Conservation (phyloP, 1,140 invertebrate species). For the Nasonia longicornis region DNA sequence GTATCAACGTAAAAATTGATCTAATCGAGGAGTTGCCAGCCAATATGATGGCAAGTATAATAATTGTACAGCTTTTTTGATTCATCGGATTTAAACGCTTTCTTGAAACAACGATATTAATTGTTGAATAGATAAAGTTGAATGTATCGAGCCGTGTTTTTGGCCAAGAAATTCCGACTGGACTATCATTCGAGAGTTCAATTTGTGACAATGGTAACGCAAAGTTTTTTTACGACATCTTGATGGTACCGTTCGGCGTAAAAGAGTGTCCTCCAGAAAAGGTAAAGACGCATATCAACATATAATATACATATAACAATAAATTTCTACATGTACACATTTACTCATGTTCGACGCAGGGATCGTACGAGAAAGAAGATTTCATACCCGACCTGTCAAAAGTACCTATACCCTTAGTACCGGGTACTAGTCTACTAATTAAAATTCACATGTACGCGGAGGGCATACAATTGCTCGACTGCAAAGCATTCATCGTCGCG, state of each 20-base stretch:
- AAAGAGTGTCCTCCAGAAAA: conserved; percentile 1
- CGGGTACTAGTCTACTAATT: background rate
- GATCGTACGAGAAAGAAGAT: background rate
- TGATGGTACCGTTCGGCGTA: background rate
- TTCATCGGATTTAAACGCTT: too few relatives aligned
- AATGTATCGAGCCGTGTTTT: background rate
- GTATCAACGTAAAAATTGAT: background rate
- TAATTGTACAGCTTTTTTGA: background rate
- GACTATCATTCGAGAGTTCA: background rate
- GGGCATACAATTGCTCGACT: background rate
- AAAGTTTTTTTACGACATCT: background rate
- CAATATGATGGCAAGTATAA: background rate
- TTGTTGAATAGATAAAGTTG: background rate
- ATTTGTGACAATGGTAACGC: background rate
- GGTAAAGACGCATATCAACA: background rate
- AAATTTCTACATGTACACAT: too few relatives aligned
- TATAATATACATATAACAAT: too few relatives aligned
- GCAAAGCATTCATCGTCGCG: background rate
- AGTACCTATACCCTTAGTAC: background rate
- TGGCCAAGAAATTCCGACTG: background rate
- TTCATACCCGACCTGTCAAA: background rate
- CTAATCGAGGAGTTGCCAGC: background rate
- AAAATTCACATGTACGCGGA: background rate
- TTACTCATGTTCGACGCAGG: background rate
- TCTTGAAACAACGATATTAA: background rate